These are phyloP conservation scores for Crambe crambe DNA, from an alignment of 37 sponge, comb jelly and placozoan genomes.

Conservation along the genomic window DNA sequence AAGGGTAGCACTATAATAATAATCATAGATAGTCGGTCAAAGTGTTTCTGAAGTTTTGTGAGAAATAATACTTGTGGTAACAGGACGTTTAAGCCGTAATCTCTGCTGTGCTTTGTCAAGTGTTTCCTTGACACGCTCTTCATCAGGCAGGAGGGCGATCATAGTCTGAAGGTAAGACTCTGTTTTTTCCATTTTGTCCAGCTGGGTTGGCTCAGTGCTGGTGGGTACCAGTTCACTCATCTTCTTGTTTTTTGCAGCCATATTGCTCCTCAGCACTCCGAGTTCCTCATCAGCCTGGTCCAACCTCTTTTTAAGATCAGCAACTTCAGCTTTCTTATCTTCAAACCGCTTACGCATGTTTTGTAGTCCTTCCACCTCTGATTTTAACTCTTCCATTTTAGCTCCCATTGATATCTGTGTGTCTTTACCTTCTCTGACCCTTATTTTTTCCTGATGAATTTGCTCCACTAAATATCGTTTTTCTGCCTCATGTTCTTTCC, in stretches of 20 bases:
- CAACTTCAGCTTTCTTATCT: neutral
- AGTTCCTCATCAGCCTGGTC: neutral
- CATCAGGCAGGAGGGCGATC: neutral
- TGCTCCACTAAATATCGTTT: neutral
- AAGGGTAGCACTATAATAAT: no score
- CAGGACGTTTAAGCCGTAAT: neutral
- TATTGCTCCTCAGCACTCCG: neutral
- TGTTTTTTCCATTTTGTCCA: neutral
- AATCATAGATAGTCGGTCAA: no score
- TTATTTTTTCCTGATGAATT: neutral
- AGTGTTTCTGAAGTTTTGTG: no score
- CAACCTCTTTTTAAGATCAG: neutral
- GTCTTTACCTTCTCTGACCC: neutral
- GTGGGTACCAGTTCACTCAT: neutral
- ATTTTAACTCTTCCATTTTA: neutral
- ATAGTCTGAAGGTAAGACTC: neutral
- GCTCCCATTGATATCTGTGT: neutral
- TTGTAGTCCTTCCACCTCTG: neutral
- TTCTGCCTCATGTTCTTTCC: slow-evolving; percentile 8
- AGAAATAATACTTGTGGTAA: no score
- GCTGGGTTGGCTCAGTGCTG: neutral
- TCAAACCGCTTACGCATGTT: neutral
- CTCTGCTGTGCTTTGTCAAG: neutral
- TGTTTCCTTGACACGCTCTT: neutral
- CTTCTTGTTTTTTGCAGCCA: neutral